Conservation (phyloP, 2,797 vertebrate species). For the Phalloptychus januarius region DNA sequence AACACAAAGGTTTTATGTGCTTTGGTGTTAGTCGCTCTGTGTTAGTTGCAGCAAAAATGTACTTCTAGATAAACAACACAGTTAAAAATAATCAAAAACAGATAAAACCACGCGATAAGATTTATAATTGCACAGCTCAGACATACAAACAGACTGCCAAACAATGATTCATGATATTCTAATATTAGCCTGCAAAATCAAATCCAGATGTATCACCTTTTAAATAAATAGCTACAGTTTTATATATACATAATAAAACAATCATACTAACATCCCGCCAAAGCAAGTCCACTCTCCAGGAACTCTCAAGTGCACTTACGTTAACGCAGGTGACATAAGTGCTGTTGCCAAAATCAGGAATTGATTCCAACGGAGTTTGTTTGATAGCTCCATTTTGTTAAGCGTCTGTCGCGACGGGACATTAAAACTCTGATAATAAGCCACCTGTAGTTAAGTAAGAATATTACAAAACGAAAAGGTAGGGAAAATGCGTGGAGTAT, state of each 20-base stretch:
- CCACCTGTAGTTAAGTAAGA: conserved; percentile 54
- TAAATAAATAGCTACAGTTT: conserved; percentile 24
- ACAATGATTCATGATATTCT: conserved; percentile 21
- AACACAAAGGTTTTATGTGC: background rate
- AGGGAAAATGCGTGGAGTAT: conserved; percentile 58
- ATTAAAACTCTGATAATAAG: conserved; percentile 80
- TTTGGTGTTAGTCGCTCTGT: conserved; percentile 19
- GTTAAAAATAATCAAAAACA: conserved; percentile 26
- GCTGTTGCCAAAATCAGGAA: conserved; percentile 84
- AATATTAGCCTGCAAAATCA: conserved; percentile 33
- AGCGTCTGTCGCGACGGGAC: conserved; percentile 81
- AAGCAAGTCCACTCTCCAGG: conserved; percentile 43
- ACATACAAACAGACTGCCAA: conserved; percentile 21
- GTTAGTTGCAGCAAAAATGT: conserved; percentile 15
- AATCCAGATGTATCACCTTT: conserved; percentile 33
- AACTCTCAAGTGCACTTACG: conserved; percentile 81
- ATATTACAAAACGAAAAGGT: conserved; percentile 34
- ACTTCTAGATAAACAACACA: conserved; percentile 33
- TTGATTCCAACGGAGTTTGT: conserved; percentile 82
- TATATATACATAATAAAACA: conserved; percentile 17
- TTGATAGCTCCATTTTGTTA: conserved; percentile 82
- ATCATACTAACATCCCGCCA: conserved; percentile 16
- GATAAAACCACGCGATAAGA: conserved; percentile 15
- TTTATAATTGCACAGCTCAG: conserved; percentile 19
- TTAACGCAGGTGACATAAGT: conserved; percentile 85